phyloP scores from a whole-genome alignment of 2,113 vertebrate genomes.

The Oncorhynchus gorbuscha region DNA sequence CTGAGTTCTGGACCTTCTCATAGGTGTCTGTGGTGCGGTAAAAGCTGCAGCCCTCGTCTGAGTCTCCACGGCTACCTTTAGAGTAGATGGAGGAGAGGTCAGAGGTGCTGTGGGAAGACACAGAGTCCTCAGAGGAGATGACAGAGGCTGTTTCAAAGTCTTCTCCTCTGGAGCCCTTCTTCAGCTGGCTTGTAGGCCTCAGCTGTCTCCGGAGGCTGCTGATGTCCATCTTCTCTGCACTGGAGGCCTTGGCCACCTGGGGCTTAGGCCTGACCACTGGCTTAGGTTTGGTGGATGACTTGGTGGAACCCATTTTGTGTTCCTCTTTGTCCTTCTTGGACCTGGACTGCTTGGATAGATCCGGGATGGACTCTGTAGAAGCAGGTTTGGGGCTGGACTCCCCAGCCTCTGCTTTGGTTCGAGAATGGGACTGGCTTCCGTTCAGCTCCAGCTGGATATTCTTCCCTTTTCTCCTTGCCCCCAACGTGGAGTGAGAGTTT shows the following conservation, averaged over 20 bases:
- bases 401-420: slow-evolving; percentile 51
- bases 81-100: slow-evolving; percentile 82
- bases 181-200: slow-evolving; percentile 89
- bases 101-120: slow-evolving; percentile 84
- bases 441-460: slow-evolving; percentile 81
- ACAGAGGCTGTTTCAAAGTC: slow-evolving; percentile 87
- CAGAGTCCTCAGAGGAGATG: slow-evolving; percentile 83
- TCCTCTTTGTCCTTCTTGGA: slow-evolving; percentile 78
- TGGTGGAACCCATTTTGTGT: slow-evolving; percentile 66
- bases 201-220: slow-evolving; percentile 92
- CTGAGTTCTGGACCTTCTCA: slow-evolving; percentile 91
- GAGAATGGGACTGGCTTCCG: slow-evolving; percentile 70
- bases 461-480: slow-evolving; percentile 78
- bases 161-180: slow-evolving; percentile 86
- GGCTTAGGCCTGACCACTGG: slow-evolving; percentile 95
- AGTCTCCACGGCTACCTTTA: slow-evolving; percentile 83
- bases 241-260: slow-evolving; percentile 85
- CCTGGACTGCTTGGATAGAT: slow-evolving; percentile 44
- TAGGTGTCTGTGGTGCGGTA: slow-evolving; percentile 90
- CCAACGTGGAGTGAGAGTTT: slow-evolving; percentile 75
- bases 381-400: slow-evolving; percentile 82
- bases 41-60: slow-evolving; percentile 68
- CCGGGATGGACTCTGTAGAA: slow-evolving; percentile 80
- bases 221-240: slow-evolving; percentile 95
- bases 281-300: slow-evolving; percentile 84